phyloP scores from a whole-genome alignment of 2,888 invertebrate genomes.

The Parnassius glacialis region DNA sequence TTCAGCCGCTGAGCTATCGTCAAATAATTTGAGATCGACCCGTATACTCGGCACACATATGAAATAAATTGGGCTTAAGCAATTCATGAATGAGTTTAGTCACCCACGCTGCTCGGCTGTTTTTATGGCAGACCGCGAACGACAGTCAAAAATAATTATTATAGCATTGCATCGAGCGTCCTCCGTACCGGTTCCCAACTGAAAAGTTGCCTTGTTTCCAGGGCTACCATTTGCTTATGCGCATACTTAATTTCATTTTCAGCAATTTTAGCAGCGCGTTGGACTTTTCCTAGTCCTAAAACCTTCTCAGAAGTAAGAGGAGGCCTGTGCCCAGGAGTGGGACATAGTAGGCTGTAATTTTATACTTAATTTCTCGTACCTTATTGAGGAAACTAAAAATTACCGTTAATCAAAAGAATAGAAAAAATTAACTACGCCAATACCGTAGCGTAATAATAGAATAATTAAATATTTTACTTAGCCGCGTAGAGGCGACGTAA shows the following conservation, averaged over 20 bases:
- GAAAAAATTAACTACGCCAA: too few species aligned
- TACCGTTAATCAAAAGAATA: too few species aligned
- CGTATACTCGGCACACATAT: conserved; percentile 23
- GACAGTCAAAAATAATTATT: conserved; percentile 64
- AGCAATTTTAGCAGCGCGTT: too few species aligned
- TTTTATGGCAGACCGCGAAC: conserved; percentile 44
- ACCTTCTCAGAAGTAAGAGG: too few species aligned
- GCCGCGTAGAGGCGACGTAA: too few species aligned
- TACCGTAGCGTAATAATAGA: too few species aligned
- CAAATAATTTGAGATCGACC: conserved; percentile 10
- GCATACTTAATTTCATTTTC: not conserved
- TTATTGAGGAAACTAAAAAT: too few species aligned
- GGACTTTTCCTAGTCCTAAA: too few species aligned
- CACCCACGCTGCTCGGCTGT: conserved; percentile 42
- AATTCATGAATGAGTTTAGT: conserved; percentile 45
- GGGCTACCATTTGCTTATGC: conserved; percentile 28
- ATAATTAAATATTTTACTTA: too few species aligned
- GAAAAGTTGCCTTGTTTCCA: conserved; percentile 44
- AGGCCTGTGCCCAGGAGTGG: too few species aligned
- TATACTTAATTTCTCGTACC: too few species aligned
- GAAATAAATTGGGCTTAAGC: conserved; percentile 29
- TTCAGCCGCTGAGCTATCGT: not conserved
- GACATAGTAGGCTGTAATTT: too few species aligned
- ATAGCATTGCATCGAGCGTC: conserved; percentile 56
- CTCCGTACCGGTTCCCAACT: conserved; percentile 38